Evolutionary conservation across 2,888 invertebrate species (phyloP), one percentile per base, ranked within the genome.

Genomic region (Nomada ruficornis): DNA sequence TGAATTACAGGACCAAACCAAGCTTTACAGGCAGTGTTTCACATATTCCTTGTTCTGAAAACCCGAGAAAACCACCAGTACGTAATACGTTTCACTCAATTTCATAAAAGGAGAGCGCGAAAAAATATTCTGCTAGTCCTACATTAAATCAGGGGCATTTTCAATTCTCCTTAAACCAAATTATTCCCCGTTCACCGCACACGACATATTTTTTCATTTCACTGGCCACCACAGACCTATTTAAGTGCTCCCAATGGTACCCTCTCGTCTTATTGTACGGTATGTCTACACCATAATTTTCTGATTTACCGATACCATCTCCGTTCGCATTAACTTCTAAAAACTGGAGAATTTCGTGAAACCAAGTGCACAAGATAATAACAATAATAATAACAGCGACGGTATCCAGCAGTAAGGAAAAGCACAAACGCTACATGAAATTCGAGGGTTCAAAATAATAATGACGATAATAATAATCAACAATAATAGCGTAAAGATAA

Each of bases 201-300:
- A 13, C 42, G 1, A 73, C 44, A 73, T 64, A 55, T 44, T 26
- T 42, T 57, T 29, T 70, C 55, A 64, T 57, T 57, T 18, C 47
- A 50, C 18, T 55, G 26, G 62, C 42, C 20, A 18, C 47, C 50
- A 23, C 36, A 44, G 52, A 59, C 60, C 47, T 68, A 52, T 63
- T 68, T 68, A 60, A 75, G 60, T 75, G 68, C 68, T 68, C 75
- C 75, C 75, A 68, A 26, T 62, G 44, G 75, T 13, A 62, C 52
- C 57, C 50, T 50, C 20, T 50, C 11, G 29, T 29, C 26, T 50
- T 29, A n/a, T 13, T 23, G 47, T 18, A 72, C 18, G 15, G 57
- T 18, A 36, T 50, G 15, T 42, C 50, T 50, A 7, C 26, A 50
- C 50, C 50, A 57, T 65, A 62, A 68, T 62, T 54, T 29, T 62